These are phyloP conservation scores for Dermatophagoides farinae DNA, from an alignment of 1,140 invertebrate species.

Conservation along the genomic window DNA sequence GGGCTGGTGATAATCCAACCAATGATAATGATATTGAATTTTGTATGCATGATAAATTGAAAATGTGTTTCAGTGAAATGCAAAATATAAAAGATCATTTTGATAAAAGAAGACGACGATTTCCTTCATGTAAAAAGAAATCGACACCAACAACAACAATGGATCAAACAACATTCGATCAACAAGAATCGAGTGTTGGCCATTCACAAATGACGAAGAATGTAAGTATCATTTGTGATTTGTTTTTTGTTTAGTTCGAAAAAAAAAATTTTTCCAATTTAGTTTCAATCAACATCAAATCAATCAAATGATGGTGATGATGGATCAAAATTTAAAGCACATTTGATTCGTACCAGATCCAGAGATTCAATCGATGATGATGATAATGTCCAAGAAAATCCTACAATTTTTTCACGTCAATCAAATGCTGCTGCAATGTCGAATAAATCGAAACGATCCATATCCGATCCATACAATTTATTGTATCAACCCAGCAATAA, in stretches of 20 bases:
- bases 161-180: no score
- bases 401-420: neutral
- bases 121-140: neutral
- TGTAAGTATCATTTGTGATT: neutral
- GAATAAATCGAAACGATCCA: no score
- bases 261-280: neutral
- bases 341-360: conserved; percentile 1
- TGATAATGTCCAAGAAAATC: neutral
- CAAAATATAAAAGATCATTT: conserved; percentile 6
- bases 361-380: conserved; percentile 1
- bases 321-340: neutral
- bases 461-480: no score
- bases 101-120: neutral
- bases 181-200: no score
- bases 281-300: neutral
- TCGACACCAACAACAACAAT: no score
- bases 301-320: neutral
- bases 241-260: neutral
- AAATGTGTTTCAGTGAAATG: conserved; percentile 5
- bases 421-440: no score
- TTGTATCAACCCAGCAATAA: no score
- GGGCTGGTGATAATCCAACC: neutral
- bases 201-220: no score
- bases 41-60: conserved; percentile 2
- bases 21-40: neutral